phyloP scores from a whole-genome alignment of 2,888 invertebrate species.

The Chrysolina haemoptera region DNA sequence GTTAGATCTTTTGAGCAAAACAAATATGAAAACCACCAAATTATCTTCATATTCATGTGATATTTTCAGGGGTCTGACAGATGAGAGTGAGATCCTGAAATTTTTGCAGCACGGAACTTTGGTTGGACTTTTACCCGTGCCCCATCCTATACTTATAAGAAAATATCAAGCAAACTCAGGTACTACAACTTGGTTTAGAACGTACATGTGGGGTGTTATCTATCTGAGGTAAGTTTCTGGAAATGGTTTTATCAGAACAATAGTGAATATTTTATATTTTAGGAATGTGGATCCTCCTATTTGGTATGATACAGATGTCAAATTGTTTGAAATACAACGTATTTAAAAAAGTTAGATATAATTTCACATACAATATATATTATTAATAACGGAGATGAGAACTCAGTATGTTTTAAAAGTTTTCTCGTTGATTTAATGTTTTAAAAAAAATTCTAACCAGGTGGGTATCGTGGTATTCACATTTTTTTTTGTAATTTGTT shows the following conservation, averaged over 20 bases:
- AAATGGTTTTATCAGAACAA: not conserved
- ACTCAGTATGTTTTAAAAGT: not conserved
- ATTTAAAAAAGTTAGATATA: conserved; percentile 75
- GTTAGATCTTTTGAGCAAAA: no score
- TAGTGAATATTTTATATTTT: conserved; percentile 60
- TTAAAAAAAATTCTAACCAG: not conserved
- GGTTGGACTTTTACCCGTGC: conserved; percentile 97
- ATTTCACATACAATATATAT: not conserved
- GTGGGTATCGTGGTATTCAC: no score
- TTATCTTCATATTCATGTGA: no score
- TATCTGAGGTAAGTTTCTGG: conserved; percentile 86
- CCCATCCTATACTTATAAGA: conserved; percentile 98
- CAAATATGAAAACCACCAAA: no score
- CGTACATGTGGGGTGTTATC: conserved; percentile 99
- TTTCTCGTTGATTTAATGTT: not conserved
- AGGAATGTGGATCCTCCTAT: conserved; percentile 99
- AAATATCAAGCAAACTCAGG: conserved; percentile 99
- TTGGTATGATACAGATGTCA: conserved; percentile 99
- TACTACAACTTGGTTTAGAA: conserved; percentile 99
- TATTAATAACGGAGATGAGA: not conserved
- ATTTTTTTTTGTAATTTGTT: no score
- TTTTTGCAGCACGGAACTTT: conserved; percentile 99
- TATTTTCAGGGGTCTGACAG: conserved; percentile 89
- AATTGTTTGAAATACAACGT: conserved; percentile 98
- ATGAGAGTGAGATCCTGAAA: conserved; percentile 99